Conservation (phyloP, 1,140 invertebrate genomes). For the Tetraneura akinire region DNA sequence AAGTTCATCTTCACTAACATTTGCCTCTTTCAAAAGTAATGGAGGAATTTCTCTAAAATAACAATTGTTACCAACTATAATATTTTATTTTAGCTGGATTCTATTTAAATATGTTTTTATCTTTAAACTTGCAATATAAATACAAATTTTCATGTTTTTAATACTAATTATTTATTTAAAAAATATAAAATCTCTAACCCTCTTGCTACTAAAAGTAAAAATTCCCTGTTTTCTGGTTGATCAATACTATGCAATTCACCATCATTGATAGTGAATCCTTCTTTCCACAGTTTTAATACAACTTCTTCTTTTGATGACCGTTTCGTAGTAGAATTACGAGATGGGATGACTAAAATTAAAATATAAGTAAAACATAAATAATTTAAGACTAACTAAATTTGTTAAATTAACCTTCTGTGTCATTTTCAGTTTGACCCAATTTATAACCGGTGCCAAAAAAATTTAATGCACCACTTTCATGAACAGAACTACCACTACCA, state of each 20-base stretch:
- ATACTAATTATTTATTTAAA: too few species aligned
- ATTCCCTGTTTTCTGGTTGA: slow-evolving; percentile 84
- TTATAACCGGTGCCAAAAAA: slow-evolving; percentile 86
- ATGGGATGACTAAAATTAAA: slow-evolving; percentile 44
- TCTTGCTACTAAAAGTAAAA: slow-evolving; percentile 80
- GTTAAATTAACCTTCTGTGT: slow-evolving; percentile 63
- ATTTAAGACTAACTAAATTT: not conserved
- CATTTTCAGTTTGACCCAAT: slow-evolving; percentile 76
- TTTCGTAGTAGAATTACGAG: slow-evolving; percentile 12
- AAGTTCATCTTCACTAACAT: slow-evolving; percentile 66
- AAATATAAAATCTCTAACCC: slow-evolving; percentile 64
- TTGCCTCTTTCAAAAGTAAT: slow-evolving; percentile 73
- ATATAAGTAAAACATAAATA: not conserved
- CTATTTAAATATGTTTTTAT: too few species aligned
- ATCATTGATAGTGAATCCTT: slow-evolving; percentile 93
- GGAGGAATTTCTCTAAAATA: slow-evolving; percentile 70
- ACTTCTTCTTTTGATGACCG: slow-evolving; percentile 61
- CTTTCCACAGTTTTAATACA: slow-evolving; percentile 86
- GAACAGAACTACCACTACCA: not conserved
- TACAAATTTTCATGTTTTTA: too few species aligned
- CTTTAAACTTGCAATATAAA: too few species aligned
- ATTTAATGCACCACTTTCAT: slow-evolving; percentile 40
- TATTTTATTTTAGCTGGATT: not conserved
- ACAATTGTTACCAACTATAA: not conserved
- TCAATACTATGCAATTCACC: slow-evolving; percentile 80